Evolutionary conservation across 2,113 vertebrate genomes (phyloP), one percentile per base, ranked within the genome.

Genomic region (Eleginops maclovinus): DNA sequence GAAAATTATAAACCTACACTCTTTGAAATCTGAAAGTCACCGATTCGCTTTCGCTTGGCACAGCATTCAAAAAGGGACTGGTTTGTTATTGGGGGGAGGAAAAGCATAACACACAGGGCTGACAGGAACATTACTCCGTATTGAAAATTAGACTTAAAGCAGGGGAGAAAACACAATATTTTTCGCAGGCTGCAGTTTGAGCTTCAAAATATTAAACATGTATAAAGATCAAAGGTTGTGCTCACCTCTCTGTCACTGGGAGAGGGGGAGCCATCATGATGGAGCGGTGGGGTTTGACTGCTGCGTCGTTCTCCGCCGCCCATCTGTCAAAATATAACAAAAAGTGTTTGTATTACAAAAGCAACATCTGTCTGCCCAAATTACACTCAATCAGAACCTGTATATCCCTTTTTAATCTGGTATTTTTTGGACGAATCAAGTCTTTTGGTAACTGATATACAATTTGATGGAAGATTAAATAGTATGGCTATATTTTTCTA

Each of bases 221-320:
- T 17, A 63, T 36, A 36, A 47, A 58, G 3, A 14, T 51, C 60
- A 68, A 7, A 77, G 19, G 12, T 4, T 55, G 47, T 13, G 62
- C 95, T 93, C 83, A 98, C 97, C 96, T 99, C 96, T 96, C 95
- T 94, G 79, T 96, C 95, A 56, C 84, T 93, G 59, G 95, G 94
- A 73, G 91, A 86, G 67, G 82, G 87, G 19, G 87, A 85, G 61
- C 83, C 96, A 81, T 98, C 96, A 26, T 91, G 91, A 24, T 92
- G 93, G 59, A 94, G 92, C 24, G 94, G 84, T 53, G 92, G 89
- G 0, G 96, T 84, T 46, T 91, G 90, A 74, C 86, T 87, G 75
- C 65, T 73, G 15, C 86, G 93, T 58, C 90, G 92, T 11, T 93
- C 94, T 83, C 86, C 88, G 77, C 86, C 56, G 64, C 79, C 91